Conservation (phyloP, 1,140 invertebrate species). For the Ctenoplectra terminalis region DNA sequence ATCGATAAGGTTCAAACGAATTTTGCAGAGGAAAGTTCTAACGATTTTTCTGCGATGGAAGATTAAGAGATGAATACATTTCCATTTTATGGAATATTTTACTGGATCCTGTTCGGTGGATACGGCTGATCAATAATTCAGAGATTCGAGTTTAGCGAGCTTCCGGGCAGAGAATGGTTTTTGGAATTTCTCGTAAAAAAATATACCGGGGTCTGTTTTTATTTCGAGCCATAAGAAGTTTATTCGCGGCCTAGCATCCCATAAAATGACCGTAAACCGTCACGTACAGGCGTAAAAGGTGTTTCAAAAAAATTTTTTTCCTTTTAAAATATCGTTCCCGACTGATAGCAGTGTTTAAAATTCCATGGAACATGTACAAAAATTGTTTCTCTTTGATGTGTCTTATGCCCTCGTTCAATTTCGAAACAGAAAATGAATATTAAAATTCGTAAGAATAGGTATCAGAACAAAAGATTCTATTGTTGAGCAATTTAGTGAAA, state of each 20-base stretch:
- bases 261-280: slow-evolving; percentile 36
- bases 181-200: slow-evolving; percentile 35
- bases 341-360: background rate
- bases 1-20: too few species aligned
- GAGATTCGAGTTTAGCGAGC: slow-evolving; percentile 3
- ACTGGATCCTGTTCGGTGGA: slow-evolving; percentile 22
- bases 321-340: background rate
- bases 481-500: too few species aligned
- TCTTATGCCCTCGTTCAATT: background rate
- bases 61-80: slow-evolving; percentile 42
- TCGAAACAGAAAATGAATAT: too few species aligned
- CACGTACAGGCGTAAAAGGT: background rate
- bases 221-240: slow-evolving; percentile 29
- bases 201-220: slow-evolving; percentile 13
- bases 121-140: slow-evolving; percentile 43
- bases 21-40: too few species aligned
- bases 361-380: background rate
- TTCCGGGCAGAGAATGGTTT: slow-evolving; percentile 15
- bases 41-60: slow-evolving; percentile 13
- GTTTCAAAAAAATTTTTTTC: slow-evolving; percentile 4
- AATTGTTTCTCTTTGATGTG: background rate
- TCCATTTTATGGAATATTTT: slow-evolving; percentile 48
- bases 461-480: too few species aligned
- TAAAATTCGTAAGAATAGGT: too few species aligned
- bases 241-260: slow-evolving; percentile 15